A percentile compares a stretch with the other conserved stretches of the same genome.
phyloP scores from a whole-genome alignment of 2,113 vertebrate genomes.

The Hypocryptadius cinnamomeus region DNA sequence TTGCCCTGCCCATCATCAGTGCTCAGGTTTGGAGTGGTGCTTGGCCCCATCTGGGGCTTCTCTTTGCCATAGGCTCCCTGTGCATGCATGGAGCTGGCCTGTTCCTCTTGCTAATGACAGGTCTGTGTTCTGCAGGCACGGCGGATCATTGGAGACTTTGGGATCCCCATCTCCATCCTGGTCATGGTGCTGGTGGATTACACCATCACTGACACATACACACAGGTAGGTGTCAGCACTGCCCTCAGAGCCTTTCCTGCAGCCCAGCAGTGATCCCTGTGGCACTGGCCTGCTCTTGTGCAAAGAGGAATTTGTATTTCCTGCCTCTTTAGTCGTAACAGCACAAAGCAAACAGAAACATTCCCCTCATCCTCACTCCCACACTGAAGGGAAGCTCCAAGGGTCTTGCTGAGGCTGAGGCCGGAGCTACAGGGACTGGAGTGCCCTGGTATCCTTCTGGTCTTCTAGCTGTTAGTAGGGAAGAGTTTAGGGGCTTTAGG shows the following conservation, averaged over 20 bases:
- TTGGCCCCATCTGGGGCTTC: neutral
- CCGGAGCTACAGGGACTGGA: neutral
- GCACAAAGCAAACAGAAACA: neutral
- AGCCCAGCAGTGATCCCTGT: neutral
- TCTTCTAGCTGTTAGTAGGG: neutral
- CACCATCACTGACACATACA: conserved; percentile 89
- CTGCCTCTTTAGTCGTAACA: neutral
- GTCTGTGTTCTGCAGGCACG: conserved; percentile 76
- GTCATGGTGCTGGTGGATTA: conserved; percentile 90
- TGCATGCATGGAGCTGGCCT: neutral
- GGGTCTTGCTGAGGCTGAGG: neutral
- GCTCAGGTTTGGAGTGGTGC: neutral
- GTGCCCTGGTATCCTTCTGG: neutral
- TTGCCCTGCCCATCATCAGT: neutral
- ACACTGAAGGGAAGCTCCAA: neutral
- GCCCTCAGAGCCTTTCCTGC: neutral
- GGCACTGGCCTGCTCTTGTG: neutral
- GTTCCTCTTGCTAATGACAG: neutral
- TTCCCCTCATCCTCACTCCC: neutral
- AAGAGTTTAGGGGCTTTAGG: neutral
- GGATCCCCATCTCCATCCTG: conserved; percentile 96
- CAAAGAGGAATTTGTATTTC: neutral
- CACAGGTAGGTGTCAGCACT: conserved; percentile 73
- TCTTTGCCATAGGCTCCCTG: neutral
- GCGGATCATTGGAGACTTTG: conserved; percentile 94